These are phyloP conservation scores for Pseudopleuronectes americanus DNA, from an alignment of 2,797 vertebrate genomes.

Conservation along the genomic window DNA sequence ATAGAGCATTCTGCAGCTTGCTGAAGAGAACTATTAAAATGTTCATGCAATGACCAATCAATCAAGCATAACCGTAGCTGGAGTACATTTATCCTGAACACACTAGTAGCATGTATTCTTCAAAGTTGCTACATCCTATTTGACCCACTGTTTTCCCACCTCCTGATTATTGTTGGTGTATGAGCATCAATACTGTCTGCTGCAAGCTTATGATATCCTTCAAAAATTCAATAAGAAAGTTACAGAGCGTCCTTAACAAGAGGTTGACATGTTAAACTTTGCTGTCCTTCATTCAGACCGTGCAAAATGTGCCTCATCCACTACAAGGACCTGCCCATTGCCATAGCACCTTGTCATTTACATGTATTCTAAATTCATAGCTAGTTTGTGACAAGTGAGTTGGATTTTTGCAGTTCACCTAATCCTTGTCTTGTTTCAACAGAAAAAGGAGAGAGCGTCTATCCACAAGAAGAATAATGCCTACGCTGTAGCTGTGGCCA, in stretches of 20 bases:
- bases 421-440: constrained; percentile 52
- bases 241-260: neutral
- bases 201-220: neutral
- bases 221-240: neutral
- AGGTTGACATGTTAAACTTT: constrained; percentile 6
- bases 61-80: no score
- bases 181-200: neutral
- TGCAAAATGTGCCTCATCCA: constrained; percentile 41
- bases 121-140: neutral
- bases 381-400: neutral
- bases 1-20: no score
- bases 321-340: constrained; percentile 36
- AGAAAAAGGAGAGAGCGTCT: constrained; percentile 98
- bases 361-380: constrained; percentile 22
- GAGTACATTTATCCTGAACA: no score
- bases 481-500: constrained; percentile 97
- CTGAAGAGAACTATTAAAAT: no score
- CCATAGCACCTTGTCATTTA: constrained; percentile 12
- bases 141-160: neutral
- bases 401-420: neutral
- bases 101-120: no score
- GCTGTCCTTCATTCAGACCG: constrained; percentile 27
- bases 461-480: constrained; percentile 98
- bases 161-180: neutral
- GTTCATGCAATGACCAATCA: no score